Evolutionary conservation across 2,797 vertebrate species (phyloP).

Genomic region (Oreochromis grahami): DNA sequence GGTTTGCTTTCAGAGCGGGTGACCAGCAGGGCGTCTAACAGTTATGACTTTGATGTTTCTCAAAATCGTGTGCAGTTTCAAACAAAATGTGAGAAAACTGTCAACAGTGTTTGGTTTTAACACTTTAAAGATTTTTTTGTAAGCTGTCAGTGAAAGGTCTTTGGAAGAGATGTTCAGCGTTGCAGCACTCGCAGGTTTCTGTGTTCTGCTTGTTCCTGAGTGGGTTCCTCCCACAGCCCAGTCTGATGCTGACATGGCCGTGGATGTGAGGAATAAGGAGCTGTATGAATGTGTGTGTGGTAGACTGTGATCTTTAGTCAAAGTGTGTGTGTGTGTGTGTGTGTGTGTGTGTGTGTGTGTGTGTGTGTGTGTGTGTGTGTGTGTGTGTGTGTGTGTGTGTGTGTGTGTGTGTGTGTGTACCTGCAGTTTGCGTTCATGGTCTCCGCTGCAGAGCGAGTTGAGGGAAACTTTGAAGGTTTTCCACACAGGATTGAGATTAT

Average conservation of each 20-base stretch:
- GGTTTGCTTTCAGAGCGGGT: neutral
- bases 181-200: neutral
- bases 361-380: neutral
- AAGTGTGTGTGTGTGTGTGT: neutral
- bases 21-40: fast-evolving
- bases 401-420: neutral
- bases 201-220: neutral
- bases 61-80: neutral
- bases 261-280: neutral
- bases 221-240: neutral
- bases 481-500: constrained; percentile 96
- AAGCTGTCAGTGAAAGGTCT: neutral
- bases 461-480: constrained; percentile 96
- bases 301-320: neutral
- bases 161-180: neutral
- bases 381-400: neutral
- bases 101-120: neutral
- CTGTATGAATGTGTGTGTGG: neutral
- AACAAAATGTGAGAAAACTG: neutral
- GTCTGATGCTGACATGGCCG: fast-evolving
- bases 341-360: neutral
- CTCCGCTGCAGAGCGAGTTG: constrained; percentile 94
- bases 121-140: neutral
- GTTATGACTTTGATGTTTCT: neutral
- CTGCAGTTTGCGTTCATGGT: constrained; percentile 88